phyloP scores from a whole-genome alignment of 2,797 vertebrate species.

The Xenentodon cancila region DNA sequence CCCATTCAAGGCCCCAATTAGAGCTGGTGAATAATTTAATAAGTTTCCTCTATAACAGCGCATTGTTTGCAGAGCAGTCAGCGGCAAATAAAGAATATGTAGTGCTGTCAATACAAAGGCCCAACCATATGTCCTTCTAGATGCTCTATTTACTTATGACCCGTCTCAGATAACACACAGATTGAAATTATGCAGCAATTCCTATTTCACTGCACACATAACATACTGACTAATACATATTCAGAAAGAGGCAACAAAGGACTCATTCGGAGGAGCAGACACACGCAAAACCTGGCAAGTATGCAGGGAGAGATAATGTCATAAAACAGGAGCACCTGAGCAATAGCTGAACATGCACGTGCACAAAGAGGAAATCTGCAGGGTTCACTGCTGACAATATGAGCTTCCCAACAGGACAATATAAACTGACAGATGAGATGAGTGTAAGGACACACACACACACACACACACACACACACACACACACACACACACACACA shows the following conservation, averaged over 20 bases:
- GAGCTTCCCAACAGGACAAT: slow-evolving; percentile 12
- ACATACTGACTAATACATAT: not conserved
- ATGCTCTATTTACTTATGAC: not conserved
- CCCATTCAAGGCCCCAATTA: slow-evolving; percentile 63
- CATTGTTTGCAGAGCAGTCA: slow-evolving; percentile 44
- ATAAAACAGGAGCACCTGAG: slow-evolving; percentile 24
- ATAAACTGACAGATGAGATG: slow-evolving; percentile 18
- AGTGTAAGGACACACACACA: not conserved
- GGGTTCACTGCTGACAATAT: slow-evolving; percentile 16
- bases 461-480: slow-evolving; percentile 19
- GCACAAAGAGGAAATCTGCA: slow-evolving; percentile 1
- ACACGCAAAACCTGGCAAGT: slow-evolving; percentile 9
- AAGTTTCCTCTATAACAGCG: slow-evolving; percentile 55
- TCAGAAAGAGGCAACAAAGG: slow-evolving; percentile 13
- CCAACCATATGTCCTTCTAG: slow-evolving; percentile 10
- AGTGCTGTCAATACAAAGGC: slow-evolving; percentile 9
- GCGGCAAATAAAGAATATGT: slow-evolving; percentile 30
- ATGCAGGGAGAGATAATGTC: slow-evolving; percentile 25
- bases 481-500: slow-evolving; percentile 14
- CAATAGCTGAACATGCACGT: slow-evolving; percentile 32
- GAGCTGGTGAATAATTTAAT: slow-evolving; percentile 73
- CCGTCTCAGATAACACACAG: not conserved
- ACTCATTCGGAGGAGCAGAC: slow-evolving; percentile 1
- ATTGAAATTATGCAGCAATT: slow-evolving; percentile 12
- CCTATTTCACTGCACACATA: not conserved